These are phyloP conservation scores for Pangasianodon hypophthalmus DNA, from an alignment of 2,113 vertebrate genomes.

Conservation along the genomic window DNA sequence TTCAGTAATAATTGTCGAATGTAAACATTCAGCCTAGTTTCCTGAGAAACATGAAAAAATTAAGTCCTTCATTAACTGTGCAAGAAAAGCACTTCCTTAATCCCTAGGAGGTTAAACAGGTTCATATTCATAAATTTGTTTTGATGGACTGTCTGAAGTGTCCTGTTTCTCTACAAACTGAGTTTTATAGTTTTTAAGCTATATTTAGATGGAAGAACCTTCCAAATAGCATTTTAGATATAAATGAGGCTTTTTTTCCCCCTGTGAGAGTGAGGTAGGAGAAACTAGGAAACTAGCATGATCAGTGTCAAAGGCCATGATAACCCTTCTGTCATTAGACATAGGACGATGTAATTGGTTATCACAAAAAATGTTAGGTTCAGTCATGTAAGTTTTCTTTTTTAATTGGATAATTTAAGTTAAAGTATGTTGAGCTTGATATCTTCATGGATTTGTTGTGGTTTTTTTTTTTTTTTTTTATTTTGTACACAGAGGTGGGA, in stretches of 20 bases:
- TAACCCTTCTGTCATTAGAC: not conserved
- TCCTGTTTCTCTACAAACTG: not conserved
- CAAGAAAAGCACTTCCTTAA: not conserved
- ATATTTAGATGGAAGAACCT: not conserved
- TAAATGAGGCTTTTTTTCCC: not conserved
- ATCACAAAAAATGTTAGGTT: not conserved
- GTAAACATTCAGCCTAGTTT: not conserved
- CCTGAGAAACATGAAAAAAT: not conserved
- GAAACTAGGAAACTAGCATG: not conserved
- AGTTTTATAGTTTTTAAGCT: not conserved
- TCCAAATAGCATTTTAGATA: not conserved
- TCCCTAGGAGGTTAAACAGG: not conserved
- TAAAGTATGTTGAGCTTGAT: not conserved
- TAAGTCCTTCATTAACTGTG: not conserved
- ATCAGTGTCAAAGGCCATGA: not conserved
- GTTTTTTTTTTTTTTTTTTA: conserved; percentile 27
- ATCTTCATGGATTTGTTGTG: not conserved
- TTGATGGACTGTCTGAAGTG: not conserved
- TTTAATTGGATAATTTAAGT: conserved; percentile 34
- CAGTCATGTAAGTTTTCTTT: not conserved
- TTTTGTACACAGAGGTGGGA: conserved; percentile 58
- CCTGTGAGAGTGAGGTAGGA: not conserved
- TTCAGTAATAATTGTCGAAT: not conserved
- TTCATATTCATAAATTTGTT: not conserved
- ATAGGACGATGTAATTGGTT: not conserved